Percentiles rank a stretch among this genome's conserved stretches.
phyloP scores from a whole-genome alignment of 2,888 invertebrate genomes.

The Myopa testacea region DNA sequence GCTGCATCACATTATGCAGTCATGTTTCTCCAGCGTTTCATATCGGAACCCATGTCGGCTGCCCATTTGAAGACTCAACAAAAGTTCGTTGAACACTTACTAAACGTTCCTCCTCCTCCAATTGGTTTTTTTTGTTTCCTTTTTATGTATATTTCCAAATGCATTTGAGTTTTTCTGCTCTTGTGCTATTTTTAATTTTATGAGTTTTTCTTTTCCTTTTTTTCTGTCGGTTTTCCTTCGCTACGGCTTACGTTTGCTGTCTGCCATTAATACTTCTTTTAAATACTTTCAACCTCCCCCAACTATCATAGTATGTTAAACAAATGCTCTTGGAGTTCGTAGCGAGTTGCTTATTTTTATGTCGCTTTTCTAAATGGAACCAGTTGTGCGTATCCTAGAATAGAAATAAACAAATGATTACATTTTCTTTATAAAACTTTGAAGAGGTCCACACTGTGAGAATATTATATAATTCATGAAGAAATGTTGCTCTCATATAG shows the following conservation, averaged over 20 bases:
- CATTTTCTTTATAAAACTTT: too few relatives aligned
- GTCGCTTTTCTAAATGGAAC: neutral
- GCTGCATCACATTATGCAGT: neutral
- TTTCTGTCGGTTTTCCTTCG: neutral
- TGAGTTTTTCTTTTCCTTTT: conserved; percentile 16
- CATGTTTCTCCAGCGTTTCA: neutral
- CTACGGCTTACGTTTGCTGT: neutral
- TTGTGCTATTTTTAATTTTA: conserved; percentile 32
- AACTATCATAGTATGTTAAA: conserved; percentile 24
- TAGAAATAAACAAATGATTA: neutral
- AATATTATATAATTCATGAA: too few relatives aligned
- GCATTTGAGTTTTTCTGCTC: conserved; percentile 36
- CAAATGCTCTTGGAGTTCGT: neutral
- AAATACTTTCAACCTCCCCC: conserved; percentile 37
- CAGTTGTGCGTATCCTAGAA: neutral
- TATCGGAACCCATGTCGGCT: neutral
- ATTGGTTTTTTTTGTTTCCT: conserved; percentile 35
- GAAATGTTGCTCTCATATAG: too few relatives aligned
- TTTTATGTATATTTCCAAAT: conserved; percentile 39
- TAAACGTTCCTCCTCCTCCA: conserved; percentile 22
- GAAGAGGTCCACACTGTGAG: too few relatives aligned
- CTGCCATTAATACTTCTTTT: neutral
- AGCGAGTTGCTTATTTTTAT: neutral
- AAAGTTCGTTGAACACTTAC: conserved; percentile 47
- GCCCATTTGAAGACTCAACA: conserved; percentile 10